phyloP scores from a whole-genome alignment of 1,140 invertebrate genomes.

The Andricus grossulariae region DNA sequence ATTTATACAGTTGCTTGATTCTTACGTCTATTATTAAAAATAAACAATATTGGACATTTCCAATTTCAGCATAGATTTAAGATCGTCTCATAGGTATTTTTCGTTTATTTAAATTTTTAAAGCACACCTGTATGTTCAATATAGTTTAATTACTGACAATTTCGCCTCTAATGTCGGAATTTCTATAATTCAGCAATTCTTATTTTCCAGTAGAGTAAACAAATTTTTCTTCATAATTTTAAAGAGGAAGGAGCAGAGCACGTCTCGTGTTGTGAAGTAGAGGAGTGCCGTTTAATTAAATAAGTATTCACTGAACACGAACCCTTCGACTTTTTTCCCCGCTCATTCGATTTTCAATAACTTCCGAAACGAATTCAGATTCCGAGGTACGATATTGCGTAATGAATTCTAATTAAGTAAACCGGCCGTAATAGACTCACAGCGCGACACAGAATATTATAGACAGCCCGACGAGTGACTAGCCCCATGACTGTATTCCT shows the following conservation, averaged over 20 bases:
- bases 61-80: no score
- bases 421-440: background rate
- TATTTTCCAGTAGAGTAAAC: background rate
- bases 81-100: no score
- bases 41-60: no score
- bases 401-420: conserved; percentile 24
- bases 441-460: conserved; percentile 14
- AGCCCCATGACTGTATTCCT: background rate
- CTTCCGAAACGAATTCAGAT: conserved; percentile 16
- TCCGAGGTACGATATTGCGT: background rate
- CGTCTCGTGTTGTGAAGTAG: conserved; percentile 4
- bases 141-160: no score
- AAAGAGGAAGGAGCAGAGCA: background rate
- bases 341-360: conserved; percentile 7
- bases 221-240: background rate
- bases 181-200: background rate
- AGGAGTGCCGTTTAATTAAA: conserved; percentile 22
- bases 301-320: conserved; percentile 7
- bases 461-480: background rate
- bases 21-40: no score
- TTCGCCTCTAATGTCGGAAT: no score
- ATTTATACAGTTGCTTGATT: no score
- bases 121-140: no score
- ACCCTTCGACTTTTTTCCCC: conserved; percentile 18
- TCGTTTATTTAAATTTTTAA: no score